phyloP scores from a whole-genome alignment of 2,113 vertebrate species.

The Gyps fulvus region DNA sequence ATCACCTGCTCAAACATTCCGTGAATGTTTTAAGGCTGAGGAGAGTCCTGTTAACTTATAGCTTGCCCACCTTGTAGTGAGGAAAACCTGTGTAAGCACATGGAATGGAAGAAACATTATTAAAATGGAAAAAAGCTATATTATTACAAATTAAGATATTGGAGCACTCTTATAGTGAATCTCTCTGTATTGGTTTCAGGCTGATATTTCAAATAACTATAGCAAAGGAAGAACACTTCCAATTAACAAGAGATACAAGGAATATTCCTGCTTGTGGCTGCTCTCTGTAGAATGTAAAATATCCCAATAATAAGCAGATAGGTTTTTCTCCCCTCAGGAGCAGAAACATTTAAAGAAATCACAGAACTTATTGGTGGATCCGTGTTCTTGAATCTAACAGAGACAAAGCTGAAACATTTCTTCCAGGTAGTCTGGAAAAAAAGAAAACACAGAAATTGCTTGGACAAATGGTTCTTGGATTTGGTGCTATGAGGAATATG shows the following conservation, averaged over 20 bases:
- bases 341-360: neutral
- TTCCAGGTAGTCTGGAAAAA: neutral
- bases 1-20: too few relatives aligned
- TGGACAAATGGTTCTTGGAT: neutral
- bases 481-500: neutral
- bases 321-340: neutral
- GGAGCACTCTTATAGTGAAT: neutral
- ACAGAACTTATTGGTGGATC: neutral
- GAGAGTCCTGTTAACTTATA: neutral
- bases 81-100: neutral
- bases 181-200: neutral
- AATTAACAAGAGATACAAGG: neutral
- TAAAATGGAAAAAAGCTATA: neutral
- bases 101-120: neutral
- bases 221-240: neutral
- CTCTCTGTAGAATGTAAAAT: neutral
- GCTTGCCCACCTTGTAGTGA: neutral
- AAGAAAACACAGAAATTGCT: neutral
- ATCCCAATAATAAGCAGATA: neutral
- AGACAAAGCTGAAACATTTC: neutral
- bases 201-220: neutral
- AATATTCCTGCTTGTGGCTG: neutral
- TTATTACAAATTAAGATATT: neutral
- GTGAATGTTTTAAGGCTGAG: neutral
- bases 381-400: neutral